Evolutionary conservation across 2,797 vertebrate genomes (phyloP).

Genomic region (Poecilia velifera): DNA sequence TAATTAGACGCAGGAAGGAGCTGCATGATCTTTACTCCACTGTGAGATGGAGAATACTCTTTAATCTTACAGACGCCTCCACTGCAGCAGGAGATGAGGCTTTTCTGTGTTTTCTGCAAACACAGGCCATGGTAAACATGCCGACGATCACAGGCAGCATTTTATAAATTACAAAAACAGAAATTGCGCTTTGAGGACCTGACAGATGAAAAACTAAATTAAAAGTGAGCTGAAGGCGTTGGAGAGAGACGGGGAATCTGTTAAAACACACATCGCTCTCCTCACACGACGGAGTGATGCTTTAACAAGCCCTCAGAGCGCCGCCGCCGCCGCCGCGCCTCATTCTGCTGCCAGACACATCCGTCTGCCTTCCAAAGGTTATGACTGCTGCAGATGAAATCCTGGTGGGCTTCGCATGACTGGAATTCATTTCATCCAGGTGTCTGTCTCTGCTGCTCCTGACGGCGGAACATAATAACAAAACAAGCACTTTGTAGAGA

Average conservation of each 20-base stretch:
- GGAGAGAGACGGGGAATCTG: conserved; percentile 34
- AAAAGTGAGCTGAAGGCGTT: conserved; percentile 35
- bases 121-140: conserved; percentile 24
- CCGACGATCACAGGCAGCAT: conserved; percentile 36
- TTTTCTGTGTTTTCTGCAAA: conserved; percentile 30
- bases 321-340: conserved; percentile 4
- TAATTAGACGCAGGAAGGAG: conserved; percentile 48
- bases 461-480: conserved; percentile 34
- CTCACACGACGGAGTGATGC: conserved; percentile 45
- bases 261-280: conserved; percentile 20
- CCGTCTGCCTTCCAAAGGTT: conserved; percentile 36
- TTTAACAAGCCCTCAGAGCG: conserved; percentile 61
- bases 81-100: conserved; percentile 22
- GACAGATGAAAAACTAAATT: conserved; percentile 56
- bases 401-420: conserved; percentile 48
- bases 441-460: conserved; percentile 24
- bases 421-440: conserved; percentile 43
- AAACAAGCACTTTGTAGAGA: conserved; percentile 11
- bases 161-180: conserved; percentile 23
- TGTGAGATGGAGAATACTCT: conserved; percentile 24
- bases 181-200: conserved; percentile 45
- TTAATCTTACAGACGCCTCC: conserved; percentile 15
- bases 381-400: conserved; percentile 50
- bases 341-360: conserved; percentile 57
- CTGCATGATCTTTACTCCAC: conserved; percentile 4